A percentile compares a stretch with the other conserved stretches of the same genome.
These are phyloP conservation scores for Xestoiulus laeticollis DNA, from an alignment of 2,888 invertebrate genomes.

Conservation along the genomic window DNA sequence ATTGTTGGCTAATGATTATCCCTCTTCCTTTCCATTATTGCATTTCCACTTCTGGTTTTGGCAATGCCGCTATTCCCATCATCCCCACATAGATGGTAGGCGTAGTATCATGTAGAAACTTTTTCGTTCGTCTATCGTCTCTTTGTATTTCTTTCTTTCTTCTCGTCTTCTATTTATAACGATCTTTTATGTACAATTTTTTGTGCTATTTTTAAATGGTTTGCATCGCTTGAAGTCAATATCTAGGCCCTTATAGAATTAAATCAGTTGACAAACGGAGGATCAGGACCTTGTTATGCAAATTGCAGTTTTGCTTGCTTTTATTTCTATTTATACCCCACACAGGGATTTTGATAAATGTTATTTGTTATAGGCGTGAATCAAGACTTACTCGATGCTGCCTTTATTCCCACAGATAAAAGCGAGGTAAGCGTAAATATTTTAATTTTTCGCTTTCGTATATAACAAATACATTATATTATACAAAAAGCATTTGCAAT, in stretches of 20 bases:
- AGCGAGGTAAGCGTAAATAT: constrained; percentile 61
- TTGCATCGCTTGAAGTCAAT: neutral
- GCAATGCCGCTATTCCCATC: neutral
- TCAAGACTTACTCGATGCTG: constrained; percentile 80
- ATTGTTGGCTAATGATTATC: neutral
- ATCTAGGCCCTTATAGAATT: neutral
- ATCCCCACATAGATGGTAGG: constrained; percentile 50
- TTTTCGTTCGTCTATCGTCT: neutral
- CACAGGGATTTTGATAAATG: neutral
- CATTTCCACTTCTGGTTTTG: constrained; percentile 21
- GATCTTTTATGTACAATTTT: neutral
- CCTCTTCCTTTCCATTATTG: constrained; percentile 39
- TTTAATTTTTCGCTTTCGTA: neutral
- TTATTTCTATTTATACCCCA: neutral
- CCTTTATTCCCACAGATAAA: constrained; percentile 74
- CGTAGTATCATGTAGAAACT: constrained; percentile 38
- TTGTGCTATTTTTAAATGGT: neutral
- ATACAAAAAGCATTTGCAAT: no score
- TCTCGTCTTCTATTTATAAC: neutral
- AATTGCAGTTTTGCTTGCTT: constrained; percentile 1
- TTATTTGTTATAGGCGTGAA: constrained; percentile 75
- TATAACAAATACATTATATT: no score
- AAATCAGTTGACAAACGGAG: neutral
- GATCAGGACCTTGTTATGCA: neutral
- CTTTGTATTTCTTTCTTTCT: neutral